Percentiles rank a stretch among this genome's conserved stretches.
Conservation (phyloP, 2,113 vertebrate genomes). For the Raja brachyura region DNA sequence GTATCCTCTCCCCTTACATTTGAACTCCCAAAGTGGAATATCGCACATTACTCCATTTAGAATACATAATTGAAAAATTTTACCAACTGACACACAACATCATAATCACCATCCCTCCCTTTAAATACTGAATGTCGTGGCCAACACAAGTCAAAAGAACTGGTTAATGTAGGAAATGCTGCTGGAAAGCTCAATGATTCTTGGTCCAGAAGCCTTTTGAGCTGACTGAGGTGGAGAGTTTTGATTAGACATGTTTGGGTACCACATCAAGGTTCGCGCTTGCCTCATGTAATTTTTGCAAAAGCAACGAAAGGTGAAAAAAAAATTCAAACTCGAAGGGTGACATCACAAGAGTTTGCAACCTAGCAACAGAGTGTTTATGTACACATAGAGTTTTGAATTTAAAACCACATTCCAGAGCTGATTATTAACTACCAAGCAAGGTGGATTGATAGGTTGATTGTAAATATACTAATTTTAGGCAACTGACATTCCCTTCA, state of each 20-base stretch:
- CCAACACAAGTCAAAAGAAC: not conserved
- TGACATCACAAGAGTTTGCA: conserved; percentile 20
- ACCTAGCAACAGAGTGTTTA: conserved; percentile 9
- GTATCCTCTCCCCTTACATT: too few relatives aligned
- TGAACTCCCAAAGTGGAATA: too few relatives aligned
- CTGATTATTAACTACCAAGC: not conserved
- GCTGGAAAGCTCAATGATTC: not conserved
- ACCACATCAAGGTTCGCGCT: not conserved
- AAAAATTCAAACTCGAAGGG: not conserved
- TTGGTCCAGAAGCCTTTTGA: not conserved
- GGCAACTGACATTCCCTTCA: not conserved
- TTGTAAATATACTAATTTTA: not conserved
- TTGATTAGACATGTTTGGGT: not conserved
- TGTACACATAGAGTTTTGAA: not conserved
- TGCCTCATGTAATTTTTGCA: not conserved
- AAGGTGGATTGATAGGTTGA: not conserved
- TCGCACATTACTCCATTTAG: too few relatives aligned
- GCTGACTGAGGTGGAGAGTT: not conserved
- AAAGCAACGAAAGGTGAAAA: not conserved
- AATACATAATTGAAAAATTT: not conserved
- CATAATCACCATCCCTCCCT: not conserved
- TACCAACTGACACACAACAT: not conserved
- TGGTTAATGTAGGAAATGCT: not conserved
- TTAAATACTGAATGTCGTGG: not conserved
- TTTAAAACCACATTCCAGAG: not conserved